Percentiles rank a stretch among this genome's conserved stretches.
Evolutionary conservation across 1,140 invertebrate genomes (phyloP).

Genomic region (Holcopasites calliopsidis): DNA sequence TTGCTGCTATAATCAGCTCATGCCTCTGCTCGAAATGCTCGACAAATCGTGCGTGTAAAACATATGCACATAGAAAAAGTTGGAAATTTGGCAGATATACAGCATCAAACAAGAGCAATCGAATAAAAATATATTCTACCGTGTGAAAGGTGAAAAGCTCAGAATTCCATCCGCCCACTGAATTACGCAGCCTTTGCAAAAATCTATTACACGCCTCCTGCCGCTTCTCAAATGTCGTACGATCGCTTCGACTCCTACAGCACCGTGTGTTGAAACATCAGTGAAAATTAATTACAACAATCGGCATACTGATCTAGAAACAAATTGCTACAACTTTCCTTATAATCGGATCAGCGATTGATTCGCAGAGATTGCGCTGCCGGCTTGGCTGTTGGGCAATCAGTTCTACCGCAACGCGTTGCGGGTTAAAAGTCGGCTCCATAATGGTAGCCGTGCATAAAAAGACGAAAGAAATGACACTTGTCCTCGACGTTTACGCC

Average conservation of each 20-base stretch:
- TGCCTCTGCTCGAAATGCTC: too few species aligned
- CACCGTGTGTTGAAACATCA: neutral
- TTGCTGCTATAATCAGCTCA: too few species aligned
- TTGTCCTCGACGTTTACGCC: constrained; percentile 54
- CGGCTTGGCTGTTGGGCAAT: neutral
- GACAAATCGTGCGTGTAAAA: too few species aligned
- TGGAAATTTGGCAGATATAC: too few species aligned
- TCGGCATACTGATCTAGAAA: neutral
- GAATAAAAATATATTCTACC: neutral
- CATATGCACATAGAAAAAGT: too few species aligned
- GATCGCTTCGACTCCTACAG: too few species aligned
- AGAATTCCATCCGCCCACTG: neutral
- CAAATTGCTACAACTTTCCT: neutral
- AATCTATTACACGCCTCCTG: too few species aligned
- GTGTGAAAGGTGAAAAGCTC: neutral
- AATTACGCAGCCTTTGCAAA: neutral
- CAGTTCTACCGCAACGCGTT: constrained; percentile 8
- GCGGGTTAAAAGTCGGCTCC: constrained; percentile 23
- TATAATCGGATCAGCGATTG: neutral
- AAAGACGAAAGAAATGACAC: constrained; percentile 55
- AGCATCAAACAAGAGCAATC: too few species aligned
- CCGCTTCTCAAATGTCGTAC: neutral
- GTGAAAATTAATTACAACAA: neutral
- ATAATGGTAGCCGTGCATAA: constrained; percentile 20
- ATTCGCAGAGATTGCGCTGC: neutral